Percentiles rank a stretch among this genome's conserved stretches.
Evolutionary conservation across 2,797 vertebrate genomes (phyloP).

Genomic region (Pseudotriccus pelzelni): DNA sequence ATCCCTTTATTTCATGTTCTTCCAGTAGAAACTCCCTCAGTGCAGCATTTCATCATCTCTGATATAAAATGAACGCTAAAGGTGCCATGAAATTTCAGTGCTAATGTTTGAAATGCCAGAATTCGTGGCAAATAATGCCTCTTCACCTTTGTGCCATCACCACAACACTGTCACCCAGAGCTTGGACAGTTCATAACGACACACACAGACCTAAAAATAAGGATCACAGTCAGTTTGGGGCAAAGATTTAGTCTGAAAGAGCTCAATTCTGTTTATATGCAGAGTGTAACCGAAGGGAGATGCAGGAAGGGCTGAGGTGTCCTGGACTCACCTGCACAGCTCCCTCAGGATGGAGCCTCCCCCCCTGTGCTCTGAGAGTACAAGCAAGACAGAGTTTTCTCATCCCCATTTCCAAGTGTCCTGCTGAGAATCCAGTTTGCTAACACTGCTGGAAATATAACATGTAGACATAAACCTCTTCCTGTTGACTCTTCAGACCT

Average conservation of each 20-base stretch:
- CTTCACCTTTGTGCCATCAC: neutral
- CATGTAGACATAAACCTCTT: slow-evolving; percentile 17
- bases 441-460: slow-evolving; percentile 13
- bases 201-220: neutral
- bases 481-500: slow-evolving; percentile 8
- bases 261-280: neutral
- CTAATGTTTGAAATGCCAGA: neutral
- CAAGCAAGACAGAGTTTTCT: neutral
- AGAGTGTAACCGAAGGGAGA: neutral
- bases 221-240: neutral
- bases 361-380: neutral
- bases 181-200: neutral
- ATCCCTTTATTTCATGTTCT: neutral
- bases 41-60: neutral
- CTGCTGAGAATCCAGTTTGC: neutral
- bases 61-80: neutral
- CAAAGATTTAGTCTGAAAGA: neutral
- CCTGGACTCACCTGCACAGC: neutral
- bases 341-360: neutral
- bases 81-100: neutral
- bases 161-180: neutral
- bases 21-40: neutral
- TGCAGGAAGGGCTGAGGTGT: neutral
- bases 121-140: neutral
- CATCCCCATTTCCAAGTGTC: neutral